Evolutionary conservation across 2,113 vertebrate species (phyloP), one percentile per base, ranked within the genome.

Genomic region (Hyla sarda): DNA sequence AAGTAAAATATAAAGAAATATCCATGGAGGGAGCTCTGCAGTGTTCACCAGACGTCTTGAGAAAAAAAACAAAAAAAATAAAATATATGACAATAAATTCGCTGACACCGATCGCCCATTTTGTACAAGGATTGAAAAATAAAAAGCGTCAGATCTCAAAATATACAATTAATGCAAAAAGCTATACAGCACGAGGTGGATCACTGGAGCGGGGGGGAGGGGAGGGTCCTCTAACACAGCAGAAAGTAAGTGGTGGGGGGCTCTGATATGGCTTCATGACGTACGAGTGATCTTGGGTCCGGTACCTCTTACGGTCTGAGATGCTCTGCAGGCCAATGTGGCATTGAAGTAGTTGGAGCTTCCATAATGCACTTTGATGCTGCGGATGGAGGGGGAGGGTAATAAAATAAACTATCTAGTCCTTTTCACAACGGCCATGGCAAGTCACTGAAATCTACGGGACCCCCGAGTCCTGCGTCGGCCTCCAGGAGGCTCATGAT

Each of bases 401-500:
- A 14, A 74, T 45, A 47, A 23, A 3, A 30, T 13, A 60, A 60
- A 21, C 89, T 25, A 88, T 41, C 41, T 41, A 83, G 87, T 90
- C 89, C 88, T 76, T 89, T 89, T 98, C 94, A 99, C 96, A 99
- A 92, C 78, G 98, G 98, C 98, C 98, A 99, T 6, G 98, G 98
- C 86, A 99, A 96, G 91, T 99, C 98, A 3, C 98, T 99, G 90
- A 99, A 99, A 93, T 99, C 98, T 47, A 99, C 98, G 0, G 98
- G 98, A 19, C 98, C 98, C 0, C 98, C 98, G 0, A 99, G 95
- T 82, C 98, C 98, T 2, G 98, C 98, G 45, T 99, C 98, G 0
- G 98, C 98, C 95, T 99, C 98, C 92, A 99, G 92, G 88, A 99
- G 95, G 89, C 98, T 99, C 98, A 99, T 99, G 87, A 99, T 99